phyloP scores from a whole-genome alignment of 2,113 vertebrate genomes.

The Atlantisia rogersi region DNA sequence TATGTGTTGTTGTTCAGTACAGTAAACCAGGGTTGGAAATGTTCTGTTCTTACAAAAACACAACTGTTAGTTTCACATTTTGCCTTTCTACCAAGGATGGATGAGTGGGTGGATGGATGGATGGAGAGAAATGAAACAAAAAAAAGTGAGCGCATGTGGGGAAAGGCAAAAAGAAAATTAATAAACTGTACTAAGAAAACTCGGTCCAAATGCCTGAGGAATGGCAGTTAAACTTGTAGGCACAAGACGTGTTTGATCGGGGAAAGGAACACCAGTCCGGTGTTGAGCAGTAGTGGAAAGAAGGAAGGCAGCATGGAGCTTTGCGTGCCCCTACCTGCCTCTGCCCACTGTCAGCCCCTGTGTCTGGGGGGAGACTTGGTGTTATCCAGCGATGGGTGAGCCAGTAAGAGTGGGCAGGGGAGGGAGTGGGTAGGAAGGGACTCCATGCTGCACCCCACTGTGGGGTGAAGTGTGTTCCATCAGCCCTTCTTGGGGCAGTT shows the following conservation, averaged over 20 bases:
- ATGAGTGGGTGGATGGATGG: no score
- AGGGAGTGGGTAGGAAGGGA: neutral
- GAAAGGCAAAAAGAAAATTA: neutral
- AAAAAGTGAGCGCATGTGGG: neutral
- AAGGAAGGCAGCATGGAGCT: rapidly evolving
- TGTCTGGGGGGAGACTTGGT: rapidly evolving
- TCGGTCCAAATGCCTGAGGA: neutral
- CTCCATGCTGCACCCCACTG: rapidly evolving
- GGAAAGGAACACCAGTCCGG: rapidly evolving
- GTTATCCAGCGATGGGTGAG: rapidly evolving
- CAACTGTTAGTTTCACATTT: neutral
- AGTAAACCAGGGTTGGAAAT: neutral
- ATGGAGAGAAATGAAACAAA: neutral
- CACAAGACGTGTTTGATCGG: rapidly evolving
- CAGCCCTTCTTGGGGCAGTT: rapidly evolving
- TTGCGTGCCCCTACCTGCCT: neutral
- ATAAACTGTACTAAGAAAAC: neutral
- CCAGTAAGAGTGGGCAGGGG: neutral
- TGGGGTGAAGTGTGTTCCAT: neutral
- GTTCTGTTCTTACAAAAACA: neutral
- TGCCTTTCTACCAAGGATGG: neutral
- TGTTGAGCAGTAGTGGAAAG: neutral
- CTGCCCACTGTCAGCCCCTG: neutral
- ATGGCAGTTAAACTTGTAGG: neutral
- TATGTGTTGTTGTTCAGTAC: neutral